These are phyloP conservation scores for Spinibarbus caldwelli DNA, from an alignment of 2,797 vertebrate genomes.

Conservation along the genomic window DNA sequence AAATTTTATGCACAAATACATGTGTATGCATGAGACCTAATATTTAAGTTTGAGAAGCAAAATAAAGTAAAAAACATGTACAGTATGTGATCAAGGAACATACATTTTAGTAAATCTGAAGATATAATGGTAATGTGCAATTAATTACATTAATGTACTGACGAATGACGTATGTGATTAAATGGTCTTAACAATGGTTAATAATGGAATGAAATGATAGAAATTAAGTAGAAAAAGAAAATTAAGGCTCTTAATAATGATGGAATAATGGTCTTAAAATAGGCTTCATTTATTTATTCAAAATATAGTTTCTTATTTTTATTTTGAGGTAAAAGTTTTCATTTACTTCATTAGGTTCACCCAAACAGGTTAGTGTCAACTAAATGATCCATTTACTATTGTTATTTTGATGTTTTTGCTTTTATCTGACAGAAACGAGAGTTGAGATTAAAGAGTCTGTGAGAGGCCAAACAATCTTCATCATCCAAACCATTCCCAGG, in stretches of 20 bases:
- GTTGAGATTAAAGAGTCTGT: constrained; percentile 98
- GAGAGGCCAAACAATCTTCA: constrained; percentile 96
- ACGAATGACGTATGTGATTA: too few relatives aligned
- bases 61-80: too few relatives aligned
- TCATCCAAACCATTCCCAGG: constrained; percentile 98
- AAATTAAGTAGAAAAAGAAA: too few relatives aligned
- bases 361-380: background rate
- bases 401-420: background rate
- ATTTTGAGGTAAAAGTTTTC: background rate
- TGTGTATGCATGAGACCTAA: too few relatives aligned
- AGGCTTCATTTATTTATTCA: background rate
- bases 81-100: too few relatives aligned
- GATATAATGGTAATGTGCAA: background rate
- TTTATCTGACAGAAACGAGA: constrained; percentile 85
- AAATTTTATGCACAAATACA: too few relatives aligned
- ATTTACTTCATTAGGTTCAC: background rate
- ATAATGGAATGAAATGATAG: too few relatives aligned
- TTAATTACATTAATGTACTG: too few relatives aligned
- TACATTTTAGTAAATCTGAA: background rate
- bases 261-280: background rate
- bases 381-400: background rate
- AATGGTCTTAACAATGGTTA: too few relatives aligned
- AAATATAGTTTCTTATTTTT: background rate
- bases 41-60: too few relatives aligned
- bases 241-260: too few relatives aligned